Base-by-base conservation (phyloP, 2,888 invertebrate genomes). In the Limnephilus auricula region DNA sequence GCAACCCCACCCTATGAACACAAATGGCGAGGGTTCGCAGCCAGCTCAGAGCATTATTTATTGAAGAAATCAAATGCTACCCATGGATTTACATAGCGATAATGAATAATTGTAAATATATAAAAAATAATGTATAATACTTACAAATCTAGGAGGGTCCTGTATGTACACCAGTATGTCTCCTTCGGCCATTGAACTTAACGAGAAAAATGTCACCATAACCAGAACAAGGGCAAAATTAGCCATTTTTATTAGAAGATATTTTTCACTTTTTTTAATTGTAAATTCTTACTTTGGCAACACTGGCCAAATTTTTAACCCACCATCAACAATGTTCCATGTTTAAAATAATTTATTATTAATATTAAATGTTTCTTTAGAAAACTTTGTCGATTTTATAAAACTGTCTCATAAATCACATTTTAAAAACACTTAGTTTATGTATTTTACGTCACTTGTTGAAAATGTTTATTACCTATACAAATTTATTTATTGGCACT, bases 81-180 rank as follows among this genome's bases (percentile, higher is more conserved):
- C 37, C 37, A 34, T 2, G 34, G 34, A 34, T 34, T 34, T 34
- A 34, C 37, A 6, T 37, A 9, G 2, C 15, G 13, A 45, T 3
- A 3, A 13, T 40, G 40, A 40, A 40, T 12, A 40, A 40, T 45
- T 15, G 15, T 45, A 45, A 15, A 45, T 45, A 45, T 45, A 45
- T 45, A 45, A 15, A 30, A 90, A 79, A 79, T 78, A 31, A 34
- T 79, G 13, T 15, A 31, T 50, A 65, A 90, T 89, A 90, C 93
- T 93, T 79, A 93, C 93, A 34, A 91, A 87, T 87, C 91, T 86
- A 18, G 93, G 91, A n/a, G 91, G 91, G 6, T 93, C 82, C 78
- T 90, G 89, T 0, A 34, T 90, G 78, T 93, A 93, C 5, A 93
- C 92, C 34, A 92, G 50, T n/a, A 93, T 92, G 79, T 93, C 92